Base-by-base conservation (phyloP, 2,888 invertebrate genomes). In the Allygus modestus region DNA sequence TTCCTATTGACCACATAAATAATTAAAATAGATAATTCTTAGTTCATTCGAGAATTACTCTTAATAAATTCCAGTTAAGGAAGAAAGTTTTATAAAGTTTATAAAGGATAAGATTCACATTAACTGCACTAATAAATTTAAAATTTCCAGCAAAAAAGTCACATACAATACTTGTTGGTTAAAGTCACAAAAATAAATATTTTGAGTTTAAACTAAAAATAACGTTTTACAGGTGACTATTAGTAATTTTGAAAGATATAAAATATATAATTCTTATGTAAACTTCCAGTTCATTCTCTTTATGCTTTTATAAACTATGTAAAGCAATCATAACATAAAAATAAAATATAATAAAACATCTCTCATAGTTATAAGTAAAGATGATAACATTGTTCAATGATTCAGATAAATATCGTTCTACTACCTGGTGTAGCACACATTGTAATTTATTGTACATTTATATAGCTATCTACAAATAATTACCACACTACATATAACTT, bases 321-420 rank as follows among this genome's bases (percentile, higher is more conserved):
- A 71, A 71, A 71, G 71, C 71, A 71, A 71, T 71, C 2, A 41
- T 71, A 71, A 71, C 71, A 71, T 71, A 71, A 71, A 71, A 71
- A 71, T 71, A 71, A 71, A 71, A 71, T 71, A 71, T 71, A 71
- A 71, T 71, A 71, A 71, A 71, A 71, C 41, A 71, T 71, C 71
- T 71, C 41, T 71, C 71, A 9, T 71, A 41, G 41, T 71, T 37
- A 71, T 41, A 71, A 71, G 20, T 71, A 71, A 71, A 71, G 69
- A 71, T 71, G 33, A 71, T 71, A 71, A 71, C 71, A 71, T 71
- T 41, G 37, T 71, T 37, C 71, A 71, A 71, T 71, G 33, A 41
- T 71, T 71, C 20, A 20, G 71, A 71, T 71, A 71, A 41, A 71
- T 71, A 71, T 23, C 20, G 7, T 69, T 69, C 69, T n/a, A 61